Evolutionary conservation across 2,113 vertebrate genomes (phyloP).

Genomic region (Tupaia chinensis): DNA sequence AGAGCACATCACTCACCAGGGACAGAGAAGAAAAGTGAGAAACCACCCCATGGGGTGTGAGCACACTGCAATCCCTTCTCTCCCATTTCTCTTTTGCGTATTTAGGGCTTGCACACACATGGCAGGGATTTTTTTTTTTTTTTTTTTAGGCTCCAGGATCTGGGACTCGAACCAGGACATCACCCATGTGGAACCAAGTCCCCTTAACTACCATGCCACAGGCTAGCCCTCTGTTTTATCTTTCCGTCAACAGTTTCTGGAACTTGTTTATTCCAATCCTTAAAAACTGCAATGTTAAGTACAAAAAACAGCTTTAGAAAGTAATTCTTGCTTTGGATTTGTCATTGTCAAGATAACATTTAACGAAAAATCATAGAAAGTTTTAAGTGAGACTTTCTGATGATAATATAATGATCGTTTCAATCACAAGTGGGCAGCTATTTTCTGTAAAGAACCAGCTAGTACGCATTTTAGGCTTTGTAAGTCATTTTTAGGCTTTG

Average conservation of each 20-base stretch:
- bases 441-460: background rate
- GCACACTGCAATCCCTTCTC: too few relatives aligned
- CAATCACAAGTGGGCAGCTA: background rate
- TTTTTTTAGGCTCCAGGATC: too few relatives aligned
- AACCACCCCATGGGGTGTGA: too few relatives aligned
- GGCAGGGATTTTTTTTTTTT: too few relatives aligned
- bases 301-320: conserved; percentile 7
- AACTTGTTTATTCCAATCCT: background rate
- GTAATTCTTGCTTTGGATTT: conserved; percentile 22
- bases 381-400: background rate
- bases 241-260: background rate
- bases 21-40: too few relatives aligned
- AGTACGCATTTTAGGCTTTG: conserved; percentile 20
- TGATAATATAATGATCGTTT: background rate
- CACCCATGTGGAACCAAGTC: too few relatives aligned
- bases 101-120: too few relatives aligned
- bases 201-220: too few relatives aligned
- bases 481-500: background rate
- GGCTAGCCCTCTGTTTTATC: background rate
- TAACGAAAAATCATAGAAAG: background rate
- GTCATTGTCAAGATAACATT: background rate
- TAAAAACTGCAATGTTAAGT: background rate
- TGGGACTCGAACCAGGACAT: too few relatives aligned
- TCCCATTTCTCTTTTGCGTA: too few relatives aligned
- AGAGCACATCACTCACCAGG: too few relatives aligned